Base-by-base conservation (phyloP, 2,888 invertebrate genomes). In the Melolontha melolontha region DNA sequence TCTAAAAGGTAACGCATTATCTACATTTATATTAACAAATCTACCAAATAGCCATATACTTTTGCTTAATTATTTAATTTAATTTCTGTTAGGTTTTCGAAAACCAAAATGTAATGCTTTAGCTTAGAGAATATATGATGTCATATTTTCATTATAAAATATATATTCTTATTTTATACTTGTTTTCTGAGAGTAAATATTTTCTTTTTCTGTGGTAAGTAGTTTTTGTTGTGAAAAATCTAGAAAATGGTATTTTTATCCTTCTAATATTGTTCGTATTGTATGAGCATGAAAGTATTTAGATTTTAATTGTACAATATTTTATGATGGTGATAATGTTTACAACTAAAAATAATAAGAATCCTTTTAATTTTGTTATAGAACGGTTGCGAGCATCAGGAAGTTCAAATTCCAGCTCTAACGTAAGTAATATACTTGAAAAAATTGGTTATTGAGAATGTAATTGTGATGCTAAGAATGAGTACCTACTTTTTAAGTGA, bases 1-100 rank as follows among this genome's bases (percentile, higher is more conserved):
- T 87, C 89, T 92, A 86, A 92, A 92, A 92, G 92, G 92, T 92
- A 92, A 91, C 86, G 83, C 84, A 80, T 76, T 73, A 76, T 73
- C 73, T 74, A 75, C 73, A 40, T 69, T 69, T 72, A 73, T 69
- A 72, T 74, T 74, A 74, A 73, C 71, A 74, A 27, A 40, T 64
- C 59, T 66, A 57, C 63, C 64, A 70, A 50, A 57, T 59, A 67
- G 59, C 47, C 42, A 52, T 52, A 49, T 59, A 59, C 59, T 67
- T 67, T 66, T 44, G 57, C 64, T 65, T 62, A 63, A 44, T 44
- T 51, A 59, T 41, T 54, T 52, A 52, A 42, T 64, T 41, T 40
- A 52, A 42, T 64, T 41, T 40, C 44, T 47, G 64, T 67, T 67
- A 67, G 55, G 52, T 62, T 22, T 59, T 47, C 12, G 34, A 34